Evolutionary conservation across 92 coral and sea anemone species (phyloP), one percentile per base, ranked within the genome.

Genomic region (Palythoa heliodiscus): DNA sequence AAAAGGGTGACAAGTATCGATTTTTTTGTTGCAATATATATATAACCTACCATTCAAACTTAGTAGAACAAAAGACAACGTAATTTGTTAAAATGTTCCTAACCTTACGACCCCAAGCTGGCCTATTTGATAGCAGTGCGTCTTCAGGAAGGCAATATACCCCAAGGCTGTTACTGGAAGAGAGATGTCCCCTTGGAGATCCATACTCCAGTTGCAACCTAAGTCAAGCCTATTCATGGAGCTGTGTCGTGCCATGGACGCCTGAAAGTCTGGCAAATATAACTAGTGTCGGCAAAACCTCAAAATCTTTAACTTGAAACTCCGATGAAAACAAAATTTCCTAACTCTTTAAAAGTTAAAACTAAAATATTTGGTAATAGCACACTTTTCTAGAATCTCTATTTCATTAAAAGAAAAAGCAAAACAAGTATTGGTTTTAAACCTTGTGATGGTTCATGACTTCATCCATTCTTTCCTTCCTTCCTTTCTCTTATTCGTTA

Each of bases 81-180:
- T 29, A 0, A 29, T 29, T 14, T 29, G 38, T 6, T 77, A 75
- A 22, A 7, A 16, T 35, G 1, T 53, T 19, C 35, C 83, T 7
- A 10, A 97, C 99, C 99, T 97, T 29, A 91, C 88, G 38, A 88
- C 89, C 11, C 99, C 99, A 10, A 96, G 87, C 58, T 96, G 95
- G 50, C 99, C 99, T 24, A 96, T 88, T 63, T 82, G 78, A 86
- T 97, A 97, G 68, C 94, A 90, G 75, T 97, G 92, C 76, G 89
- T 93, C 88, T 94, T 97, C 68, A 97, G 88, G 76, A 94, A 94
- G 7, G 98, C 88, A 57, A 94, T 92, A 77, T 91, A 87, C 54
- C 91, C 93, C 24, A 94, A 87, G 67, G 95, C 87, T 38, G 95
- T 93, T 63, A 88, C 71, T 75, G 89, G 83, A 60, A 81, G 73